Base-by-base conservation (phyloP, 2,113 vertebrate species). In the cattle (Bos taurus) region DNA sequence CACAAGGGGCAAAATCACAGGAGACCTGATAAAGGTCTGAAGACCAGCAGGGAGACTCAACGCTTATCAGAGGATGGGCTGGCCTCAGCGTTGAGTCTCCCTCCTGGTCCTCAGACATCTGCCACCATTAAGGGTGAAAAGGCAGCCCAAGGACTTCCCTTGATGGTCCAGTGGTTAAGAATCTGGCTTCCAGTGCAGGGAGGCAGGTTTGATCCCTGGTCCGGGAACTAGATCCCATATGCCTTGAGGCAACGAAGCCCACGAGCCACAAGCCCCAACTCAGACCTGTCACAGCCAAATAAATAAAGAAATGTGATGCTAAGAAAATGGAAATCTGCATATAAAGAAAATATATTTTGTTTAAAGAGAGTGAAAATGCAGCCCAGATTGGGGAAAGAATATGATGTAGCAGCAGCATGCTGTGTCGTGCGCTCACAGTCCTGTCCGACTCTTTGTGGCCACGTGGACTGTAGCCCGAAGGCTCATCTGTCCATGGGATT, bases 1-100 rank as follows among this genome's bases (percentile, higher is more conserved):
- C 28, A 15, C 2, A 13, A n/a, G 6, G 23, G 57, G 25, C 23
- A 4, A 7, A 2, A 0, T 43, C 23, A 0, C 30, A 2, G 6
- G 33, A 21, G 36, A 15, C 64, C 77, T 16, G 52, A 6, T 8
- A 0, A 19, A 7, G 81, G 62, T 48, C 48, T 48, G 48, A 48
- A 48, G 48, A 13, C 48, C 48, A 48, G 11, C 0, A 48, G 48
- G 48, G 48, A 48, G 48, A 48, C 48, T 48, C 48, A 48, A 10
- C 0, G 48, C 48, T 48, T 48, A 48, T 48, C 48, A 48, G 48
- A 48, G 48, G 48, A 2, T 48, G 11, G 48, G 48, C 11, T 48
- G 48, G 48, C 48, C 11, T 48, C 28, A 5, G 36, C 60, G 4
- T 4, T 14, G 26, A 46, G 16, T 59, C 80, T 28, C 12, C n/a